phyloP scores from a whole-genome alignment of 1,140 invertebrate genomes.

The Drosophila pachea region DNA sequence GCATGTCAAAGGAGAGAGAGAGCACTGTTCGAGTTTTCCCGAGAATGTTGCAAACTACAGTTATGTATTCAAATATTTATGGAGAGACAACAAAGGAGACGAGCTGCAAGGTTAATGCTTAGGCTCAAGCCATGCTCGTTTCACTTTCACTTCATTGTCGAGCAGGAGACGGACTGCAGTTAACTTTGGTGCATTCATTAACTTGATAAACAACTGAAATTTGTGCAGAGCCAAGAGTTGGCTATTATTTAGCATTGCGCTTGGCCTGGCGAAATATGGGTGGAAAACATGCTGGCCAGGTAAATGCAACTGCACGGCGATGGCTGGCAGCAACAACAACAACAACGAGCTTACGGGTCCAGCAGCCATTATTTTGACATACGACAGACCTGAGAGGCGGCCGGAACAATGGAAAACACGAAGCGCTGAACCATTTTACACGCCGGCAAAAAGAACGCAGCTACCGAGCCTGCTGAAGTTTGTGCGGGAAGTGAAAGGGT shows the following conservation, averaged over 20 bases:
- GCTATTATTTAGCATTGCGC: constrained; percentile 28
- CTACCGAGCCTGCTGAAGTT: constrained; percentile 4
- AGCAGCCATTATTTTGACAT: constrained; percentile 69
- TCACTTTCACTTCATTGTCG: neutral
- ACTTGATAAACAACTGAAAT: constrained; percentile 22
- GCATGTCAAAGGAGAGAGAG: neutral
- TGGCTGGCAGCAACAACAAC: constrained; percentile 27
- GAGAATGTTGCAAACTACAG: too few relatives aligned
- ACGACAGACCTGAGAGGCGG: constrained; percentile 50
- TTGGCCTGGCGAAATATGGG: constrained; percentile 23
- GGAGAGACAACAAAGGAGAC: too few relatives aligned
- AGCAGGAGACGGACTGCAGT: neutral
- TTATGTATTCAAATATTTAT: too few relatives aligned
- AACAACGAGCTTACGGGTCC: constrained; percentile 54
- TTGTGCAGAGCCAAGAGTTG: constrained; percentile 10
- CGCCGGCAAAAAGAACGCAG: constrained; percentile 17
- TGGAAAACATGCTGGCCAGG: constrained; percentile 23
- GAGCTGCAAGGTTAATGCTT: too few relatives aligned
- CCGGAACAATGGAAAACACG: constrained; percentile 57
- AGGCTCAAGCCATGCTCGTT: too few relatives aligned
- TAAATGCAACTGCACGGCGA: constrained; percentile 29
- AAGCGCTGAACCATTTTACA: constrained; percentile 39
- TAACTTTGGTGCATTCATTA: constrained; percentile 7
- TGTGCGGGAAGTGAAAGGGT: too few relatives aligned
- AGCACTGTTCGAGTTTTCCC: too few relatives aligned